Base-by-base conservation (phyloP, 2,888 invertebrate genomes). In the Drosophila hawaiiensis region DNA sequence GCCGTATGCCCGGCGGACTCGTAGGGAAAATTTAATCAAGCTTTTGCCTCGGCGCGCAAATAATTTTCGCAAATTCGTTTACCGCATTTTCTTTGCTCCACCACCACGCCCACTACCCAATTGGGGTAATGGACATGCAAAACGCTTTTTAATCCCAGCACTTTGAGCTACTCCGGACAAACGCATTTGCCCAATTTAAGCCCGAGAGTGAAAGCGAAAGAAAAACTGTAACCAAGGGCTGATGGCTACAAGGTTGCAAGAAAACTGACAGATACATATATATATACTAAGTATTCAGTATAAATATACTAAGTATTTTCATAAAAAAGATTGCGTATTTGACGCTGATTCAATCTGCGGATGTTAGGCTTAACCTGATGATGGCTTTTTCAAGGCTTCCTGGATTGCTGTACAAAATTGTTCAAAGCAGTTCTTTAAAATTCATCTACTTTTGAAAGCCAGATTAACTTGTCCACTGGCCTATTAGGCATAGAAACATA, bases 21-120 rank as follows among this genome's bases (percentile, higher is more conserved):
- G 66, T 71, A 53, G 83, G 58, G 59, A 70, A 84, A 84, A 84
- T 87, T 84, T 87, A 84, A 84, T 84, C 88, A 84, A 84, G 82
- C 78, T 63, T 66, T 76, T 73, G 59, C 71, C 70, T 62, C 62
- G 64, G 53, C 78, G 78, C 69, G 68, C 75, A 83, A 84, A 87
- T 84, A 84, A 84, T 84, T 84, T 84, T 84, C 75, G 66, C 82
- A 84, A 84, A 84, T 87, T 86, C 87, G 80, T 76, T 86, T 86
- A 84, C 76, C 84, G 80, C 80, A 73, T 84, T 84, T 86, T 64
- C 74, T 59, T 78, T 73, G 53, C 70, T 71, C 37, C 52, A 10
- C n/a, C 28, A 19, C 41, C 41, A 39, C 12, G 19, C 4, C 39
- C 29, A 14, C 7, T 10, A 16, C 56, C 47, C 58, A 29, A 55